Base-by-base conservation (phyloP, 2,797 vertebrate genomes). In the Picus viridis region DNA sequence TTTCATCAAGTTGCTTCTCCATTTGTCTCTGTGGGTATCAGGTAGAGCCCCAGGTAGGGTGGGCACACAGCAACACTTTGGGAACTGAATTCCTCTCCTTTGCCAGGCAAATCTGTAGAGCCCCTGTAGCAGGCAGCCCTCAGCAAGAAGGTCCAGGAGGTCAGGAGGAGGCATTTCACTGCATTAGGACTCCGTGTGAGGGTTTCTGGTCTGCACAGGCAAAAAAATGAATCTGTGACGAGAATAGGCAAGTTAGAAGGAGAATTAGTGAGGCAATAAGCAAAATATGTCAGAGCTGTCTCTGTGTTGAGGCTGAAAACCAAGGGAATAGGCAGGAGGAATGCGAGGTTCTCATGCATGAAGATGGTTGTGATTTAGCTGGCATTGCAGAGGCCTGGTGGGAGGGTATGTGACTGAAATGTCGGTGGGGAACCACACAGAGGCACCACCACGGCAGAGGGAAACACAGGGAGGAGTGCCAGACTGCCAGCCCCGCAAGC, bases 211-310 rank as follows among this genome's bases (percentile, higher is more conserved):
- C 49, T 86, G 54, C 71, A 58, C 22, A 41, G 68, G 45, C 83
- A 79, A 32, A 88, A 32, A 86, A 82, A 79, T 15, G 45, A 78
- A 30, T 16, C 57, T 73, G 77, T 69, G 78, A 45, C 68, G 81
- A 81, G 73, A 86, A 86, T 2, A 65, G 86, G 70, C 47, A 93
- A 91, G 49, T 69, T 49, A 29, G 47, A 83, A 53, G 49, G 34
- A 81, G 91, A 88, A 82, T 82, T 87, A 94, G 91, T 75, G 67
- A 77, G 74, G 71, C 78, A 89, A 81, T 86, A 95, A 96, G 93
- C 91, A 96, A 93, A 93, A 86, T 82, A 86, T 91, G 95, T 86
- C 89, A 93, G 88, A 93, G 74, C 88, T 94, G 68, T 87, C 81
- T 93, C 81, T 67, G 69, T 10, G 3, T 8, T 86, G 79, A 95